These are phyloP conservation scores for Vulpes lagopus DNA, from an alignment of 2,113 vertebrate genomes.

Conservation along the genomic window DNA sequence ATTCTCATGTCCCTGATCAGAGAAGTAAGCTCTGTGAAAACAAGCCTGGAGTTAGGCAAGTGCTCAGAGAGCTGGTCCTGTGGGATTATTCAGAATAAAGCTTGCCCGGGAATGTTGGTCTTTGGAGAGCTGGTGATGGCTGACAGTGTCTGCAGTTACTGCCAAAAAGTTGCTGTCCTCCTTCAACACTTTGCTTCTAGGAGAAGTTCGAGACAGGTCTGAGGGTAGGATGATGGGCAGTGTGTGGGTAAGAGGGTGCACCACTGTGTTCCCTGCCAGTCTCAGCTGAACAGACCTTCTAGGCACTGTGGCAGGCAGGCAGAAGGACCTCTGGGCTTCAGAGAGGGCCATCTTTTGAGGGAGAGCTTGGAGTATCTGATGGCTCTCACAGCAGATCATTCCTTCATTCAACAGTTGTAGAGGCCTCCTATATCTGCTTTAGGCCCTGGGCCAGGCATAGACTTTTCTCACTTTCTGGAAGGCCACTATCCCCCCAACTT, in stretches of 20 bases:
- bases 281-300: background rate
- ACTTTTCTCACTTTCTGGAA: background rate
- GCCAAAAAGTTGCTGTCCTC: background rate
- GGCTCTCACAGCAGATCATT: background rate
- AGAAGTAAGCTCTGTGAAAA: conserved; percentile 29
- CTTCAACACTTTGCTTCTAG: background rate
- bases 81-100: background rate
- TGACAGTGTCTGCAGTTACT: background rate
- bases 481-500: accelerated
- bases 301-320: background rate
- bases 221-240: background rate
- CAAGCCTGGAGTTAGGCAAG: background rate
- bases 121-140: background rate
- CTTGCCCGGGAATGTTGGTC: background rate
- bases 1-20: background rate
- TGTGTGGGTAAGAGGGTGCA: background rate
- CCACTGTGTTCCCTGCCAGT: background rate
- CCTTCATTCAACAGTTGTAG: background rate
- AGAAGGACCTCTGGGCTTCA: background rate
- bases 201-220: background rate
- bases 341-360: background rate
- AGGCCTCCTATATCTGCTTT: background rate
- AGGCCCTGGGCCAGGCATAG: background rate
- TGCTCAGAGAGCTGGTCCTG: background rate
- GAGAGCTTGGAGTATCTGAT: background rate